Base-by-base conservation (phyloP, 1,140 invertebrate genomes). In the Polypedilum vanderplanki region DNA sequence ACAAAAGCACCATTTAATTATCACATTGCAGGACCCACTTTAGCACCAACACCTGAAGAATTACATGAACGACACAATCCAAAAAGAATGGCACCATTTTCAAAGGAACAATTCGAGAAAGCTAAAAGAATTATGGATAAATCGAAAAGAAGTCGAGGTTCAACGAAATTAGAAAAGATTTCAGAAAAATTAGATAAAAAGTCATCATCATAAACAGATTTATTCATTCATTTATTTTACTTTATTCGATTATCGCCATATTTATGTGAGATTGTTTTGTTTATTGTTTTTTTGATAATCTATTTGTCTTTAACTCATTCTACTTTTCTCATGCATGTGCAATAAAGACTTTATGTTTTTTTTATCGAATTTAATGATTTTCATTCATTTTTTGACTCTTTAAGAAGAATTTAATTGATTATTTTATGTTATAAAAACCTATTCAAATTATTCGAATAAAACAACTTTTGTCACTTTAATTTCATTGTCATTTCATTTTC, bases 41-140 rank as follows among this genome's bases (percentile, higher is more conserved):
- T 70, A 20, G 20, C 65, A 1, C 65, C 65, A 20, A 70, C 65
- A 20, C 65, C n/a, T 22, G 17, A 9, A 8, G 65, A 70, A 70
- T 18, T 70, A 5, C 65, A 18, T 20, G 65, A 70, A 70, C 65
- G 65, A 18, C 65, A 70, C 7, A 18, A 70, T 18, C 65, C 65
- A 70, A 70, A 70, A 70, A 18, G 65, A 70, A 70, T 70, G 65
- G 65, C 65, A 70, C 65, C 65, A 70, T 70, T 70, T 18, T 18
- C 65, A 70, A 18, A 70, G 20, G 65, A 70, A 18, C 65, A 70
- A 70, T 70, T 70, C 20, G 65, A 70, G 10, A 70, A 70, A 18
- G 65, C 65, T 0, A 22, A 12, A 20, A 70, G 20, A 70, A 70
- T 70, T 8, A 70, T 70, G 65, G 46, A 57, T 15, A 70, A 70